A percentile compares a stretch with the other conserved stretches of the same genome.
Evolutionary conservation across 1,140 invertebrate genomes (phyloP).

Genomic region (Pomacea maculata): DNA sequence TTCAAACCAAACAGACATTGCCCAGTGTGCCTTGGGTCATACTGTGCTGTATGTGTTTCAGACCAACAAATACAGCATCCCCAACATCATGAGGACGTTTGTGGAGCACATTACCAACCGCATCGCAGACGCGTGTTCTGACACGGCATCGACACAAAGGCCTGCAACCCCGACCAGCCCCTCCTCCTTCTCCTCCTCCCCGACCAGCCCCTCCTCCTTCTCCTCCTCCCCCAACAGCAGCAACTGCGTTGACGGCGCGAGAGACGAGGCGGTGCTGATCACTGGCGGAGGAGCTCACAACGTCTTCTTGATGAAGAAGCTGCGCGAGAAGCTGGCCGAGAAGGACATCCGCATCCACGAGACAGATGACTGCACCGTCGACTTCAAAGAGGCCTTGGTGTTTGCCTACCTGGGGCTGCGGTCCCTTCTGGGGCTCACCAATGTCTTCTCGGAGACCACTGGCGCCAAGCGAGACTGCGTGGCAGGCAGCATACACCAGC

Average conservation of each 20-base stretch:
- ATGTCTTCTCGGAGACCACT: slow-evolving; percentile 48
- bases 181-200: too few relatives aligned
- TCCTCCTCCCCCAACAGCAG: too few relatives aligned
- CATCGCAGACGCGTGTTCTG: slow-evolving; percentile 38
- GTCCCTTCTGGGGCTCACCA: slow-evolving; percentile 50
- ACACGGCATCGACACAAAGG: background rate
- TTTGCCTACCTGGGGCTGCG: slow-evolving; percentile 59
- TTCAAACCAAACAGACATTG: slow-evolving; percentile 31
- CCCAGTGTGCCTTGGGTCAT: too few relatives aligned
- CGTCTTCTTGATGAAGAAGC: slow-evolving; percentile 43
- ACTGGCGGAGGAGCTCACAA: slow-evolving; percentile 60
- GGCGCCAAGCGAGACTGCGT: slow-evolving; percentile 47
- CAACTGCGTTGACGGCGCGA: background rate
- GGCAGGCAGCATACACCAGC: slow-evolving; percentile 58
- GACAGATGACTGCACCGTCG: slow-evolving; percentile 52
- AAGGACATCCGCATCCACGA: slow-evolving; percentile 37
- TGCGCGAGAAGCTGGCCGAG: slow-evolving; percentile 38
- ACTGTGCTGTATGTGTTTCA: slow-evolving; percentile 24
- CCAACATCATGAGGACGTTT: slow-evolving; percentile 50
- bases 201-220: too few relatives aligned
- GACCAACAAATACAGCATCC: slow-evolving; percentile 33
- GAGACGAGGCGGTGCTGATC: slow-evolving; percentile 37
- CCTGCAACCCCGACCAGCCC: too few relatives aligned
- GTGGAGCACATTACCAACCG: slow-evolving; percentile 51
- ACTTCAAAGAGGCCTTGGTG: slow-evolving; percentile 59